Evolutionary conservation across 2,113 vertebrate genomes (phyloP).

Genomic region (Pseudonaja textilis): DNA sequence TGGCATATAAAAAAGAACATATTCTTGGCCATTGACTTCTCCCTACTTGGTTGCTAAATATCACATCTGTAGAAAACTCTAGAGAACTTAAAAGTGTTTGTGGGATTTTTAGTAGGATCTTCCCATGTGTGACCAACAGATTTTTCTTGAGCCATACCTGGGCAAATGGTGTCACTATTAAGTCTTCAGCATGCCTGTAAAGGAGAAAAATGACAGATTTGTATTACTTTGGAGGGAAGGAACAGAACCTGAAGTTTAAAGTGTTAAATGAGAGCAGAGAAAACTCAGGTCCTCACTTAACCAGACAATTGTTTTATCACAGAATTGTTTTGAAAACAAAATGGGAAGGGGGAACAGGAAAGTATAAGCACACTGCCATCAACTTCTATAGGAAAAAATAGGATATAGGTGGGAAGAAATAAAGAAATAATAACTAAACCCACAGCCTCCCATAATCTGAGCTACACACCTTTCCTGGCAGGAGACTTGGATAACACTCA

Average conservation of each 20-base stretch:
- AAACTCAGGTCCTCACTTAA: neutral
- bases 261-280: neutral
- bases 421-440: neutral
- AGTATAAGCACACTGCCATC: neutral
- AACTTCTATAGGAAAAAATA: neutral
- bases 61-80: neutral
- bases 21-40: neutral
- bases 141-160: conserved; percentile 73
- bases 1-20: neutral
- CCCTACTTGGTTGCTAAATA: neutral
- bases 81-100: neutral
- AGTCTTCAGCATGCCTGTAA: conserved; percentile 86
- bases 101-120: neutral
- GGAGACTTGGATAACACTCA: neutral
- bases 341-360: neutral
- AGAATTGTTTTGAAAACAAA: neutral
- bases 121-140: neutral
- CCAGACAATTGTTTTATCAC: neutral
- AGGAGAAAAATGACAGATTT: neutral
- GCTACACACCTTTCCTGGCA: neutral
- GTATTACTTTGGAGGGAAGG: neutral
- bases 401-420: neutral
- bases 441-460: neutral
- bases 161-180: conserved; percentile 93
- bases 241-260: neutral